A percentile compares a stretch with the other conserved stretches of the same genome.
Conservation (phyloP, 2,113 vertebrate species). For the Silurus glanis region DNA sequence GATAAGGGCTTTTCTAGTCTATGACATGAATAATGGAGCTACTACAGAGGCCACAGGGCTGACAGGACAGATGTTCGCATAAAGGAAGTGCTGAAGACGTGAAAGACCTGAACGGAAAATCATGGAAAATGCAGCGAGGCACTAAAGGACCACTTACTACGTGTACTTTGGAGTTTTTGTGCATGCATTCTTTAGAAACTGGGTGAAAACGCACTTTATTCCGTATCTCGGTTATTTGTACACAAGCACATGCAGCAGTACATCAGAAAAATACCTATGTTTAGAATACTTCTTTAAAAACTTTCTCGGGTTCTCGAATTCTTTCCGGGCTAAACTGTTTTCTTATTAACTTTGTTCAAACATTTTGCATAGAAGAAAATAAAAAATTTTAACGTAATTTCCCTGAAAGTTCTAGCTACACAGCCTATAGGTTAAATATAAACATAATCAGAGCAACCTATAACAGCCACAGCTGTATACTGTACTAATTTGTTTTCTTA, state of each 20-base stretch:
- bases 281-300: neutral
- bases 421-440: neutral
- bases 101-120: slow-evolving; percentile 38
- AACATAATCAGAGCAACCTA: neutral
- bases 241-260: neutral
- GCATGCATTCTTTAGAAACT: neutral
- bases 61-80: slow-evolving; percentile 58
- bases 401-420: neutral
- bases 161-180: neutral
- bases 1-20: slow-evolving; percentile 62
- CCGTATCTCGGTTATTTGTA: neutral
- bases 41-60: slow-evolving; percentile 61
- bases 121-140: neutral
- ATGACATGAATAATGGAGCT: slow-evolving; percentile 69
- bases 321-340: neutral
- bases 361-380: neutral
- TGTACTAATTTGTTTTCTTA: neutral
- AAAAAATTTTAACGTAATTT: neutral
- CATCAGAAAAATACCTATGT: neutral
- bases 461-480: neutral
- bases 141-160: slow-evolving; percentile 26
- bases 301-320: neutral
- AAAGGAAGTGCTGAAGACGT: slow-evolving; percentile 34
- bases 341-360: neutral
- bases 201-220: neutral